These are phyloP conservation scores for Cantharis rufa DNA, from an alignment of 2,888 invertebrate species.

Conservation along the genomic window DNA sequence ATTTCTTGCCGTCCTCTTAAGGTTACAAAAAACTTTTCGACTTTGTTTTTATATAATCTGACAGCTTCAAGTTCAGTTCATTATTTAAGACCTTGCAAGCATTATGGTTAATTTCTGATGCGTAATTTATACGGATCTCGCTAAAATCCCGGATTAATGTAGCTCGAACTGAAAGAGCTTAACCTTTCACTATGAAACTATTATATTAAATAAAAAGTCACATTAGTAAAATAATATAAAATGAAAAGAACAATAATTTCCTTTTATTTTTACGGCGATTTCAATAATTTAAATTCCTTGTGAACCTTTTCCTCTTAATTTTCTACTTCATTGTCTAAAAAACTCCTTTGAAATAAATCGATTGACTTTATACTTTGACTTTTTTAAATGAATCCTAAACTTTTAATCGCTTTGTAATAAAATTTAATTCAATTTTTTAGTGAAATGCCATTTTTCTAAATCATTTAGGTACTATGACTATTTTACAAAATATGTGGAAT, in stretches of 20 bases:
- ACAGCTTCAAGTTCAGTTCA: background rate
- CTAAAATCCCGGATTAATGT: background rate
- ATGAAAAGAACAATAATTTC: background rate
- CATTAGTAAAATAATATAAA: no score
- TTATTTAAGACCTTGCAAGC: background rate
- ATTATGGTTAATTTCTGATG: background rate
- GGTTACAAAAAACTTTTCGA: background rate
- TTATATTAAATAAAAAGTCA: background rate
- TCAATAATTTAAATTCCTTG: background rate
- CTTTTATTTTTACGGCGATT: background rate
- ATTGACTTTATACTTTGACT: background rate
- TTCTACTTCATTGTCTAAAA: background rate
- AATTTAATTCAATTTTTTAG: background rate
- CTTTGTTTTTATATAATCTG: background rate
- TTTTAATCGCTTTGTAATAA: background rate
- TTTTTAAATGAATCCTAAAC: background rate
- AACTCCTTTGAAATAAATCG: background rate
- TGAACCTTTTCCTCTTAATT: background rate
- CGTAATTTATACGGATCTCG: background rate
- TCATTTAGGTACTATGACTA: background rate
- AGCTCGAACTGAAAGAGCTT: background rate
- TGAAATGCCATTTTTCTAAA: background rate
- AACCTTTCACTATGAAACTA: background rate
- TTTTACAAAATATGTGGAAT: background rate
- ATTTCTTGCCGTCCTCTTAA: background rate